Base-by-base conservation (phyloP, 2,113 vertebrate species). In the Polyodon spathula region DNA sequence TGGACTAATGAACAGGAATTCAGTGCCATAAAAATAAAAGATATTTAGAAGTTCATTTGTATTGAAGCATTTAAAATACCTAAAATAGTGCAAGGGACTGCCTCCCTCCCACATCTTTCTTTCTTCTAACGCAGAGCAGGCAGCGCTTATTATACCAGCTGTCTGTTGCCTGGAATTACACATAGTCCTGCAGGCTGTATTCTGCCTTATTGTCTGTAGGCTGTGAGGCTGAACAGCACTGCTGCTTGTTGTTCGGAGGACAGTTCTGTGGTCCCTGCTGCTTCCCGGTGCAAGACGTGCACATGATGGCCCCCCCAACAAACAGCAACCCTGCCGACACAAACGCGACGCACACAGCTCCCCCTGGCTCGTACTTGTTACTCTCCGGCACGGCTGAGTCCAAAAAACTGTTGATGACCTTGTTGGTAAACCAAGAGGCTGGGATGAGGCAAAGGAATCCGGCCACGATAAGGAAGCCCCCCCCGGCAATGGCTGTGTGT, bases 171-270 rank as follows among this genome's bases (percentile, higher is more conserved):
- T 62, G 2, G 63, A 37, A 71, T 89, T 83, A 98, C 74, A 98
- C 93, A 0, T 98, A 97, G 76, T 97, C 92, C 85, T 93, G 93
- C 71, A 96, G 85, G 77, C 82, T 88, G 78, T 95, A 91, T 53
- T 85, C 89, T 0, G 80, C 68, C 6, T 79, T 86, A 68, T 84
- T 89, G 63, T 90, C 90, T 69, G 85, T 76, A 10, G 85, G 84
- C 63, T 76, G 75, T 4, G 84, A 75, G 57, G 81, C 73, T 40
- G 83, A 77, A 71, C 85, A 89, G 78, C 87, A 89, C 63, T 83
- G 61, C 17, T 83, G 86, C 59, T 84, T 81, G 68, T 86, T 86
- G 68, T 86, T 79, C 4, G 85, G 80, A 15, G 69, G 74, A 56
- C 86, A 83, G 58, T 86, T 81, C 77, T 84, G 83, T 9, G 81